phyloP scores from a whole-genome alignment of 2,888 invertebrate species.

The Euclidia mi region DNA sequence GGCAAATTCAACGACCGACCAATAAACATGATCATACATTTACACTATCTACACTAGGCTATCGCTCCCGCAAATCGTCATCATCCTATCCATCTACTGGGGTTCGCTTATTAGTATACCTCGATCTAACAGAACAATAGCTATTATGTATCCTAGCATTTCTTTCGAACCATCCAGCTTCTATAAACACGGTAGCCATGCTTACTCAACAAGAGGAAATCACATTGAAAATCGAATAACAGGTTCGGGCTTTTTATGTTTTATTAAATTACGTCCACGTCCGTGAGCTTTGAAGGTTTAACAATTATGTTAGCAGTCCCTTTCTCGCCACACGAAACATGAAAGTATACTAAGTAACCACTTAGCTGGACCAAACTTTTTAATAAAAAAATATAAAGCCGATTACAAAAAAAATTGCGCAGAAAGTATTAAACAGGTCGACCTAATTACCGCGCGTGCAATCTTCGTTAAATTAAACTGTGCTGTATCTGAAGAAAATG shows the following conservation, averaged over 20 bases:
- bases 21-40: no score
- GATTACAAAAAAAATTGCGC: constrained; percentile 4
- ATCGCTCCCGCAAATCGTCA: no score
- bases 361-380: constrained; percentile 8
- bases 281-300: constrained; percentile 33
- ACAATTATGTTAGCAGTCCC: constrained; percentile 29
- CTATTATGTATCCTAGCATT: no score
- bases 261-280: constrained; percentile 27
- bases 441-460: constrained; percentile 36
- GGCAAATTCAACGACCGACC: no score
- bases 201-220: constrained; percentile 23
- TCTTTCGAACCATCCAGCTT: no score
- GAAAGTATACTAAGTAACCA: constrained; percentile 15
- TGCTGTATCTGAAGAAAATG: no score
- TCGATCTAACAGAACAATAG: no score
- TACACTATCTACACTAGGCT: no score
- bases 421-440: constrained; percentile 5
- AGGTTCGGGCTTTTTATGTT: constrained; percentile 15
- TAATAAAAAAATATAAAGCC: constrained; percentile 16
- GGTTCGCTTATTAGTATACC: no score
- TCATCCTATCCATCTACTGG: no score
- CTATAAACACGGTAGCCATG: background rate
- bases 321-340: constrained; percentile 29
- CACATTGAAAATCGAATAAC: constrained; percentile 34
- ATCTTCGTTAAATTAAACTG: constrained; percentile 12